phyloP scores from a whole-genome alignment of 2,113 vertebrate genomes.

The Proteles cristata region DNA sequence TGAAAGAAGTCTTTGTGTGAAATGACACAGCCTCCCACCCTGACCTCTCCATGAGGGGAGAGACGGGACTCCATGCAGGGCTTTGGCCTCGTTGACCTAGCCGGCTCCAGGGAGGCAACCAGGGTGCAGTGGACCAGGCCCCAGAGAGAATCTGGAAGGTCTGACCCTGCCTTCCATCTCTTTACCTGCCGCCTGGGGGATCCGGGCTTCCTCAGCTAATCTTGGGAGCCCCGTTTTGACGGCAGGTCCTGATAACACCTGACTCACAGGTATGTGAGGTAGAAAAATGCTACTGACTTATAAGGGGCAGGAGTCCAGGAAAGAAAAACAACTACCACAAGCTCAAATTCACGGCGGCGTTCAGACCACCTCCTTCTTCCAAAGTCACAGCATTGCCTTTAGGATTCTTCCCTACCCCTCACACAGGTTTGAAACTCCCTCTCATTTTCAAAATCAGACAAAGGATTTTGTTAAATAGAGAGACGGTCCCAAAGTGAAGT shows the following conservation, averaged over 20 bases:
- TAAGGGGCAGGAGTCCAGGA: neutral
- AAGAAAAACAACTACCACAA: neutral
- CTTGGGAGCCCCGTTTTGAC: neutral
- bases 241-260: neutral
- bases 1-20: constrained; percentile 52
- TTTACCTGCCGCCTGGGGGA: neutral
- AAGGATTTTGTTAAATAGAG: neutral
- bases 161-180: neutral
- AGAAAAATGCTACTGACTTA: neutral
- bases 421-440: neutral
- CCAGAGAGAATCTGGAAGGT: neutral
- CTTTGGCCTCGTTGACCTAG: neutral
- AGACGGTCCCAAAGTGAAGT: neutral
- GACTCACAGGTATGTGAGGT: neutral
- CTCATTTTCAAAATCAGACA: too few relatives aligned
- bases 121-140: rapidly evolving
- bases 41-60: neutral
- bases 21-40: neutral
- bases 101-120: neutral
- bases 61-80: neutral
- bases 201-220: too few relatives aligned
- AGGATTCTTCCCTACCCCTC: neutral
- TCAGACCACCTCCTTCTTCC: neutral
- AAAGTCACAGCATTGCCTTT: neutral
- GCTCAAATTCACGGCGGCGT: rapidly evolving